Evolutionary conservation across 2,888 invertebrate genomes (phyloP), one percentile per base, ranked within the genome.

Genomic region (Watsonalla cultraria): DNA sequence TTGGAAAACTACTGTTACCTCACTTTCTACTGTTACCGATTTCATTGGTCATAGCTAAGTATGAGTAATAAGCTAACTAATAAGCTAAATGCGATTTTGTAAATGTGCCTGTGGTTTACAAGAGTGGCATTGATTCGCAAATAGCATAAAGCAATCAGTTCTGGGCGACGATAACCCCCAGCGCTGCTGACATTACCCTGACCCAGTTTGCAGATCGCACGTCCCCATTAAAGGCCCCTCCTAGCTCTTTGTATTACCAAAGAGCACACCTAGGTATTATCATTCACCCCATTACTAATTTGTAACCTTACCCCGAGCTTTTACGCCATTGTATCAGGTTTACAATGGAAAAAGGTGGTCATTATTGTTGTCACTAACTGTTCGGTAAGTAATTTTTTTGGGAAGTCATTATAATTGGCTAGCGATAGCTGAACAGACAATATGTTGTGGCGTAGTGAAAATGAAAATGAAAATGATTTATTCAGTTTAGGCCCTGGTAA

Each of bases 141-240:
- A 68, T 72, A 59, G 59, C 56, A 49, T 11, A 24, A 47, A 24
- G 54, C 47, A 61, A 59, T 66, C 62, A 60, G 55, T 33, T 51
- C 46, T 50, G 58, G 56, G 57, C 54, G 59, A 61, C 62, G 74
- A 73, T 78, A 77, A 76, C 77, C 80, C 24, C 75, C 60, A 57
- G 59, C 53, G 66, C 65, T 62, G 56, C 60, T 65, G 82, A 66
- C 82, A 82, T 84, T 84, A 84, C 77, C 84, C 85, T 81, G 84
- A 78, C 84, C 84, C 64, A 81, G 58, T 79, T 83, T 57, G 61
- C 62, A 71, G 69, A 73, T 68, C 66, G 60, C 61, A 51, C 59
- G 74, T 69, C 78, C 75, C 78, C 76, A 78, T 82, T 80, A 79
- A 66, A 76, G 67, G 61, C 58, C 63, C 49, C 51, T 54, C 49